Evolutionary conservation across 53 echinoderm and acorn worm genomes (phyloP).

Genomic region (Stichopus horrens): DNA sequence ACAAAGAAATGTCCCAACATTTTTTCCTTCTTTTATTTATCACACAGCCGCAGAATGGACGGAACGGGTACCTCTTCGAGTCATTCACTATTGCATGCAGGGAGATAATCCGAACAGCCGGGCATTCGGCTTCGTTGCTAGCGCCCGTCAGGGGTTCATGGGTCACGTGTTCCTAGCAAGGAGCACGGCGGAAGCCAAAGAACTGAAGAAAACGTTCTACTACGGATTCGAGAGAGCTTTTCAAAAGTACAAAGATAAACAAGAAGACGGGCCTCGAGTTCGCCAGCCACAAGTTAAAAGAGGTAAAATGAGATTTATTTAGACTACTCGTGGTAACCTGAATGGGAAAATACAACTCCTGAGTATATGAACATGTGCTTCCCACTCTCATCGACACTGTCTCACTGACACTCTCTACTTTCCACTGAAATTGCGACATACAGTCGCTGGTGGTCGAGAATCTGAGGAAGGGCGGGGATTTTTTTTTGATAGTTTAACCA

Average conservation of each 20-base stretch:
- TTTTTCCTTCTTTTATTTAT: not conserved
- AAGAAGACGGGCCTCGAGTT: conserved; percentile 6
- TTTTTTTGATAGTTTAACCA: too few relatives aligned
- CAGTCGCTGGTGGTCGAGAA: too few relatives aligned
- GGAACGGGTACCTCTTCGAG: conserved; percentile 30
- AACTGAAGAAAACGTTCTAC: conserved; percentile 24
- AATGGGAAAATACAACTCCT: too few relatives aligned
- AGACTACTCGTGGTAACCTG: too few relatives aligned
- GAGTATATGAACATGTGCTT: too few relatives aligned
- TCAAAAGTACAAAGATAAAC: conserved; percentile 20
- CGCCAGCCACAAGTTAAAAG: conserved; percentile 27
- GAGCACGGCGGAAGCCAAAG: conserved; percentile 13
- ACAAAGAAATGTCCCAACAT: too few relatives aligned
- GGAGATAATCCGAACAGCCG: conserved; percentile 27
- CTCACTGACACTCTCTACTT: too few relatives aligned
- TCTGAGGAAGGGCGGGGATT: too few relatives aligned
- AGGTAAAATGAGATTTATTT: not conserved
- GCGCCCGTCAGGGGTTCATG: conserved; percentile 41
- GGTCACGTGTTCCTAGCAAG: conserved; percentile 42
- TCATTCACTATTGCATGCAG: conserved; percentile 41
- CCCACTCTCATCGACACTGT: too few relatives aligned
- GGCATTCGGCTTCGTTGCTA: conserved; percentile 43
- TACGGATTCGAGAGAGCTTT: conserved; percentile 31
- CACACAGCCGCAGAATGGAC: conserved; percentile 41
- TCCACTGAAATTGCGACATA: too few relatives aligned